Percentiles rank a stretch among this genome's conserved stretches.
Conservation (phyloP, 2,888 invertebrate species). For the Agrotis puta region DNA sequence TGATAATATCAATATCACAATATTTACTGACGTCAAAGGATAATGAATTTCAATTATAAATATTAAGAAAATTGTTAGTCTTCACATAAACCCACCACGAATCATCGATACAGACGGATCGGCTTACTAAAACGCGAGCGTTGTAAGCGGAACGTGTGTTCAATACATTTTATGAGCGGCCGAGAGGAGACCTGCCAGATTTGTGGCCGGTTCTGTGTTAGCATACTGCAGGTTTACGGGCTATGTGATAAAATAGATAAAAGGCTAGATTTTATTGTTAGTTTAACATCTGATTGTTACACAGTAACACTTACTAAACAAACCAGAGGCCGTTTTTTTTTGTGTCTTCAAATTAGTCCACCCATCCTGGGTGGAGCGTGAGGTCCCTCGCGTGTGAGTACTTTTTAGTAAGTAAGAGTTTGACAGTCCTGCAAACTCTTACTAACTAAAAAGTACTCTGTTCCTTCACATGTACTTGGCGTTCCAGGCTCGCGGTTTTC, state of each 20-base stretch:
- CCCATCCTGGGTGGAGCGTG: no score
- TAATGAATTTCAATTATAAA: no score
- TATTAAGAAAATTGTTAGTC: background rate
- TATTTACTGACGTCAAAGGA: no score
- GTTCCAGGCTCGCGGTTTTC: no score
- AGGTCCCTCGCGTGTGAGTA: no score
- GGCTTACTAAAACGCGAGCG: slow-evolving; percentile 74
- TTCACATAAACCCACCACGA: slow-evolving; percentile 60
- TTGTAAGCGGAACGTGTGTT: slow-evolving; percentile 79
- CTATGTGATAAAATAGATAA: slow-evolving; percentile 3
- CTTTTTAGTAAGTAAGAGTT: no score
- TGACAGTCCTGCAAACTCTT: no score
- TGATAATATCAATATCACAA: no score
- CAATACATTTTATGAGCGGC: slow-evolving; percentile 84
- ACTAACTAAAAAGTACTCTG: no score
- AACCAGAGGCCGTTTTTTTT: no score
- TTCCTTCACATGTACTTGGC: no score
- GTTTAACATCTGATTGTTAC: background rate
- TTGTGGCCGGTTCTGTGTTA: slow-evolving; percentile 4
- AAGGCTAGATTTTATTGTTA: slow-evolving; percentile 18
- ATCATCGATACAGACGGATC: slow-evolving; percentile 67
- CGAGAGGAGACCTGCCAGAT: slow-evolving; percentile 22
- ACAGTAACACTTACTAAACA: background rate
- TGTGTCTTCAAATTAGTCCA: no score
- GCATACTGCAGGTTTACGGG: background rate